Percentiles rank a stretch among this genome's conserved stretches.
Conservation (phyloP, 2,888 invertebrate genomes). For the Rhagonycha lutea region DNA sequence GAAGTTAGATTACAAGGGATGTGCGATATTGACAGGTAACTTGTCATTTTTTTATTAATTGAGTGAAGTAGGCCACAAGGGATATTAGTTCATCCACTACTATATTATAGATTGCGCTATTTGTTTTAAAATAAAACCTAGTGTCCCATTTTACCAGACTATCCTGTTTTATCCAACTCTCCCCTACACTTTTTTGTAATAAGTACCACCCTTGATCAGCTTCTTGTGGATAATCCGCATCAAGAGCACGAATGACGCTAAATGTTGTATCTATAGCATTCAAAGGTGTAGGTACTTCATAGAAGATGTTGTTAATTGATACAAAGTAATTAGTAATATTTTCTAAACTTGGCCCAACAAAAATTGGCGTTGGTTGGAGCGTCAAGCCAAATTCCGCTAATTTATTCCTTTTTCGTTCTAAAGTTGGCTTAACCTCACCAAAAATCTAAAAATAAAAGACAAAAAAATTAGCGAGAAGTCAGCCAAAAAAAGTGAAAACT, state of each 20-base stretch:
- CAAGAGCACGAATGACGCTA: background rate
- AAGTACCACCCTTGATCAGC: background rate
- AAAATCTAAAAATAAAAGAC: background rate
- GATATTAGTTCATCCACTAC: background rate
- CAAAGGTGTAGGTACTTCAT: background rate
- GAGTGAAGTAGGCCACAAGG: too few species aligned
- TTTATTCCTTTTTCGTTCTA: background rate
- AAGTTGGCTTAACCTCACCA: background rate
- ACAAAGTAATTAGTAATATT: background rate
- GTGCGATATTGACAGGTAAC: too few species aligned
- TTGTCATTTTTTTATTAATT: too few species aligned
- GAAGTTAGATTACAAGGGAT: too few species aligned
- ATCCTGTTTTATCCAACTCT: constrained; percentile 9
- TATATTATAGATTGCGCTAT: background rate
- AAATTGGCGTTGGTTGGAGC: background rate
- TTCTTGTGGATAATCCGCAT: background rate
- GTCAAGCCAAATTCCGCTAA: background rate
- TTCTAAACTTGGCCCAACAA: background rate
- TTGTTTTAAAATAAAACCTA: background rate
- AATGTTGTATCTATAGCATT: background rate
- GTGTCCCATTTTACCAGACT: constrained; percentile 2
- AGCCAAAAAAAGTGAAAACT: background rate
- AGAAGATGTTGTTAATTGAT: too few species aligned
- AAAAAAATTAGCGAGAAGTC: background rate
- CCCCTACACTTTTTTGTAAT: background rate